Evolutionary conservation across 2,113 vertebrate genomes (phyloP).

Genomic region (Corydoras maculifer): DNA sequence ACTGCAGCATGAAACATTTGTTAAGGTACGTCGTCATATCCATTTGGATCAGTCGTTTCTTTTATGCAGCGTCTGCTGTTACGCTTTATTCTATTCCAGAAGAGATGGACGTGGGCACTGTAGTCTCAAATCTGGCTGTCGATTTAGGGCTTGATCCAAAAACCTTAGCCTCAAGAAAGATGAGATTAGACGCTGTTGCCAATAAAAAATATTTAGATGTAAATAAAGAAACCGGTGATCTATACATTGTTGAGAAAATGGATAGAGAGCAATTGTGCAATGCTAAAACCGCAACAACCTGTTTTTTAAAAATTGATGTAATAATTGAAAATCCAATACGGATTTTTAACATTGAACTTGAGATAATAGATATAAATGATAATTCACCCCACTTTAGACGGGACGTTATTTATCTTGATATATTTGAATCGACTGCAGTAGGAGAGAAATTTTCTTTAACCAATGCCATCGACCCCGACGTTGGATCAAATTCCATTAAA

Average conservation of each 20-base stretch:
- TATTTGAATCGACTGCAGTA: constrained; percentile 35
- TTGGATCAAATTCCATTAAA: constrained; percentile 39
- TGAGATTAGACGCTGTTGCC: constrained; percentile 34
- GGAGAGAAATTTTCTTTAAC: constrained; percentile 42
- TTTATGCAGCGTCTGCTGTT: constrained; percentile 15
- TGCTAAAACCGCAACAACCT: constrained; percentile 21
- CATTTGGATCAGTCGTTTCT: constrained; percentile 1
- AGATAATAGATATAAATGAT: constrained; percentile 40
- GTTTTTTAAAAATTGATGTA: constrained; percentile 38
- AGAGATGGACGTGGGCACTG: constrained; percentile 61
- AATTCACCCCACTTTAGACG: constrained; percentile 36
- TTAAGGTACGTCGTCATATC: constrained; percentile 32
- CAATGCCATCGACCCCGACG: constrained; percentile 44
- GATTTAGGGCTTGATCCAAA: constrained; percentile 60
- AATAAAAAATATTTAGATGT: constrained; percentile 56
- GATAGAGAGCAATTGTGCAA: constrained; percentile 46
- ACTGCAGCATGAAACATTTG: constrained; percentile 33
- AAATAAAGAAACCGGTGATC: constrained; percentile 36
- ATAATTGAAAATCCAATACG: constrained; percentile 42
- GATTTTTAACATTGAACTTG: constrained; percentile 42
- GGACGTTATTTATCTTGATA: constrained; percentile 40
- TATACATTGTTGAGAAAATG: constrained; percentile 35
- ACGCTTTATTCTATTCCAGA: constrained; percentile 44
- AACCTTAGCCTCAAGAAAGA: constrained; percentile 42
- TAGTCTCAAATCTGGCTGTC: constrained; percentile 60